Conservation (phyloP, 2,888 invertebrate species). For the Cataglyphis livida region DNA sequence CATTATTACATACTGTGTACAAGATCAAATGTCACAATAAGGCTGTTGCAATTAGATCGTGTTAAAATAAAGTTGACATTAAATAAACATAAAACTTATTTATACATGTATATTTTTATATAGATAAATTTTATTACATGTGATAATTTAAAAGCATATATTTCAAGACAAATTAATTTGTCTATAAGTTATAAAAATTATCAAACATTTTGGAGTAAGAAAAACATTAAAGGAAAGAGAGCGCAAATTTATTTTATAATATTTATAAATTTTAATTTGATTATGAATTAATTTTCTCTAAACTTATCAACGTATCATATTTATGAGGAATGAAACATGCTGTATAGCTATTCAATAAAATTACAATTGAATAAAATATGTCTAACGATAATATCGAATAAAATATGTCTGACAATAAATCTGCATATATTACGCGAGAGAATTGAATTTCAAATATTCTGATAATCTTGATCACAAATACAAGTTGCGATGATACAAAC, state of each 20-base stretch:
- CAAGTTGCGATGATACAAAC: not conserved
- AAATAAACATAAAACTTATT: not conserved
- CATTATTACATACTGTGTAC: not conserved
- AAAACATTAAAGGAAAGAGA: not conserved
- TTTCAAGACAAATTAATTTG: not conserved
- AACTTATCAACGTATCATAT: not conserved
- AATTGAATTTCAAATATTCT: not conserved
- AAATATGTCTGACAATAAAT: slow-evolving; percentile 10
- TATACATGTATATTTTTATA: not conserved
- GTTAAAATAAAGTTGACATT: not conserved
- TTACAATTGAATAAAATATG: slow-evolving; percentile 13
- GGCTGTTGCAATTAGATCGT: not conserved
- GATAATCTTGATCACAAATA: slow-evolving; percentile 20
- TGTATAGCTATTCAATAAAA: slow-evolving; percentile 3
- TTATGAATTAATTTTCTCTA: not conserved
- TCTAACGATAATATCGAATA: not conserved
- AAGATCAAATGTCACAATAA: not conserved
- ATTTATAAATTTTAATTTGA: slow-evolving; percentile 7
- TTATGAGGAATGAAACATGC: not conserved
- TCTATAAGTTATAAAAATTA: not conserved
- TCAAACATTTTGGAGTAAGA: not conserved
- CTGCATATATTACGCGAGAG: not conserved
- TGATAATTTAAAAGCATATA: not conserved
- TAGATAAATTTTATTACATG: not conserved
- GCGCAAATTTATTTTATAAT: not conserved